These are phyloP conservation scores for Miltochrista miniata DNA, from an alignment of 2,888 invertebrate genomes.

Conservation along the genomic window DNA sequence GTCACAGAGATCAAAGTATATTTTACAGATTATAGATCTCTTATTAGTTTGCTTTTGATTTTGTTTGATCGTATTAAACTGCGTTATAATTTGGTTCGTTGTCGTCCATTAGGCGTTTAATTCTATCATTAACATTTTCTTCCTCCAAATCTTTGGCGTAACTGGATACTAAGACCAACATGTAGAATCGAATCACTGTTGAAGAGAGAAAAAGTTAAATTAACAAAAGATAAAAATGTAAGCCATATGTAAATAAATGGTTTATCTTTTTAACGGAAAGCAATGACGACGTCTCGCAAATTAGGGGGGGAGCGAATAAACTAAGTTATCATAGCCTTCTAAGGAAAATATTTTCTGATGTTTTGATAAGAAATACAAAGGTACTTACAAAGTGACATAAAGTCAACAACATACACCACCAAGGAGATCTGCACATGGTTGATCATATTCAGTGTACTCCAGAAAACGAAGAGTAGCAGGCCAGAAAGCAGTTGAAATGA, in stretches of 20 bases:
- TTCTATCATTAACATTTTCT: constrained; percentile 48
- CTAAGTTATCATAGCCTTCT: no score
- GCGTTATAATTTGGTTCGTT: constrained; percentile 60
- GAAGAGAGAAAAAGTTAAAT: neutral
- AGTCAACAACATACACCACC: constrained; percentile 54
- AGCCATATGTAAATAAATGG: no score
- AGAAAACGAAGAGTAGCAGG: constrained; percentile 60
- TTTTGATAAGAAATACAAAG: no score
- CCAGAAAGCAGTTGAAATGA: constrained; percentile 57
- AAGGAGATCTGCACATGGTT: constrained; percentile 43
- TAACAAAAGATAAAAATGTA: no score
- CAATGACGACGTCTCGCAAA: no score
- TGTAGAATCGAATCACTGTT: constrained; percentile 69
- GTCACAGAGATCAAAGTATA: no score
- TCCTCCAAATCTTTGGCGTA: constrained; percentile 65
- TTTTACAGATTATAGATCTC: no score
- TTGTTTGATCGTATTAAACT: neutral
- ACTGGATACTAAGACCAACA: constrained; percentile 71
- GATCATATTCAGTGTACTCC: constrained; percentile 57
- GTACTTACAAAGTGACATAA: constrained; percentile 58
- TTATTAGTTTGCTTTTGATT: neutral
- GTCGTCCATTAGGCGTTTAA: constrained; percentile 47
- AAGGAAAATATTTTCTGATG: no score
- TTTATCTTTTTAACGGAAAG: no score
- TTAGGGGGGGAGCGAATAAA: no score